Evolutionary conservation across 2,888 invertebrate genomes (phyloP).

Genomic region (Cosmorhoe ocellata): DNA sequence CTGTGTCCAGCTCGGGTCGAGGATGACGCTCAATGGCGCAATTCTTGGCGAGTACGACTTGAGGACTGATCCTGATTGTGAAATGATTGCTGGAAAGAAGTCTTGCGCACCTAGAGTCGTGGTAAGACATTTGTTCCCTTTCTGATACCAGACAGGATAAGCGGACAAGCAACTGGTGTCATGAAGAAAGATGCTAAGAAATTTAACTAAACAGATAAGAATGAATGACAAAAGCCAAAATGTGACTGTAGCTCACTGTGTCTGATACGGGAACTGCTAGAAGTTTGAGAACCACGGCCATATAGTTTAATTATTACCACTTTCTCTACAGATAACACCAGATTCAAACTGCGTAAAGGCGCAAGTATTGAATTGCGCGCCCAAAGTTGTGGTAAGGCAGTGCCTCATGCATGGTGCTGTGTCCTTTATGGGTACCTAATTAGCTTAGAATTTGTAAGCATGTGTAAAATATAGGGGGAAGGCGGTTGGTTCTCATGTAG

Average conservation of each 20-base stretch:
- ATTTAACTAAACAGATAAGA: no score
- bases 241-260: no score
- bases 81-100: constrained; percentile 53
- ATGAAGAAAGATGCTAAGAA: no score
- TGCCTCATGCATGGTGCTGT: not conserved
- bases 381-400: constrained; percentile 13
- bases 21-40: constrained; percentile 67
- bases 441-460: not conserved
- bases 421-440: not conserved
- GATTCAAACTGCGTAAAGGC: constrained; percentile 7
- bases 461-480: not conserved
- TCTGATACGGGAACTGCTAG: no score
- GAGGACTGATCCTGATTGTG: constrained; percentile 67
- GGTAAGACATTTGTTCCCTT: constrained; percentile 3
- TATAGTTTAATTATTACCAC: not conserved
- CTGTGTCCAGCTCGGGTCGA: constrained; percentile 77
- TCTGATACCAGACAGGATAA: no score
- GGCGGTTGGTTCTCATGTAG: not conserved
- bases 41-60: constrained; percentile 85
- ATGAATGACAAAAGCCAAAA: no score
- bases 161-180: no score
- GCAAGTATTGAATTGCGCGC: constrained; percentile 9
- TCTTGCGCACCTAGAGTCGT: constrained; percentile 51
- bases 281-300: not conserved
- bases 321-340: constrained; percentile 15